Conservation (phyloP, 1,140 invertebrate species). For the Euwallacea similis region DNA sequence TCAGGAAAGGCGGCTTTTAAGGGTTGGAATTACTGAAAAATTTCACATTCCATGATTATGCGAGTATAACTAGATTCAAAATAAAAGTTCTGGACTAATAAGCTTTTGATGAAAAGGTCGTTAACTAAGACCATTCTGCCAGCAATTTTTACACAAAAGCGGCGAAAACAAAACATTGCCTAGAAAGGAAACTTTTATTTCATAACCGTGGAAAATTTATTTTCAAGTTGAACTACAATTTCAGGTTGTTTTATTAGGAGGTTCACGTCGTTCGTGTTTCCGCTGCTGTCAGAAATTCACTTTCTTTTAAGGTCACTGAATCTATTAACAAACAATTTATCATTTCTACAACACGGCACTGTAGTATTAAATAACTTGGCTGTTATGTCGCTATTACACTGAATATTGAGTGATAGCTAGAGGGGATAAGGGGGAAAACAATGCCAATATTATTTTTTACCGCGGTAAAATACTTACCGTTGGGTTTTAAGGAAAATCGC, state of each 20-base stretch:
- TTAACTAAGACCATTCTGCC: not conserved
- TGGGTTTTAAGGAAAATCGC: too few species aligned
- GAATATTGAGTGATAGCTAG: slow-evolving; percentile 9
- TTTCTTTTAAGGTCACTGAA: slow-evolving; percentile 34
- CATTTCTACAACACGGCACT: slow-evolving; percentile 21
- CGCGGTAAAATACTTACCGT: too few species aligned
- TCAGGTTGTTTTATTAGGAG: slow-evolving; percentile 30
- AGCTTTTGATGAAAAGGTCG: too few species aligned
- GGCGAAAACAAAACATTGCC: slow-evolving; percentile 2
- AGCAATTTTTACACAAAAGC: not conserved
- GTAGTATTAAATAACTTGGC: slow-evolving; percentile 15
- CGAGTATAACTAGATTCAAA: too few species aligned
- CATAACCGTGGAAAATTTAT: slow-evolving; percentile 22
- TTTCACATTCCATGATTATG: slow-evolving; percentile 11
- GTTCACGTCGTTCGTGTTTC: slow-evolving; percentile 30
- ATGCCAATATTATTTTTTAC: not conserved
- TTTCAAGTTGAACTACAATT: slow-evolving; percentile 24
- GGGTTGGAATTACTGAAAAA: slow-evolving; percentile 26
- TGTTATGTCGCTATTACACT: slow-evolving; percentile 12
- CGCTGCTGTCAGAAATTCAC: slow-evolving; percentile 30
- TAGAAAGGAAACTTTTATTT: slow-evolving; percentile 11
- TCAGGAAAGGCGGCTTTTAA: slow-evolving; percentile 32
- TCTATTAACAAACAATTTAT: slow-evolving; percentile 31
- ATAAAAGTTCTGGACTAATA: too few species aligned
- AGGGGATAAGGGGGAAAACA: not conserved